Base-by-base conservation (phyloP, 2,888 invertebrate species). In the Dascillus cervinus region DNA sequence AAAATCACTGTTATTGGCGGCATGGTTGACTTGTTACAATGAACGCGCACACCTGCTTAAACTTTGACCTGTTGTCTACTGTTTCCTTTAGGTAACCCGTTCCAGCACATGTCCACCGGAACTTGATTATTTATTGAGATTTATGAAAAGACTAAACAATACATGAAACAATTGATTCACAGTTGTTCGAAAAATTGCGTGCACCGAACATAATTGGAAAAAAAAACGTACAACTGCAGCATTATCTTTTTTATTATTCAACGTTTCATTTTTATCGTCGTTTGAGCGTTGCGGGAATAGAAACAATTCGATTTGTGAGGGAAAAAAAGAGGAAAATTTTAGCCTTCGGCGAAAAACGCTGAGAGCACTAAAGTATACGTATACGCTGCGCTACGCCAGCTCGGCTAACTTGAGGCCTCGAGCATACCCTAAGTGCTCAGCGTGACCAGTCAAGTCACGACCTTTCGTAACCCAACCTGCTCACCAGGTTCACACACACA, bases 361-460 rank as follows among this genome's bases (percentile, higher is more conserved):
- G n/a, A n/a, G n/a, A n/a, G n/a, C n/a, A n/a, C n/a, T n/a, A n/a
- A n/a, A n/a, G n/a, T n/a, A n/a, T n/a, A n/a, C n/a, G n/a, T n/a
- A n/a, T n/a, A n/a, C n/a, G n/a, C n/a, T n/a, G n/a, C n/a, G n/a
- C n/a, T n/a, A n/a, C n/a, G n/a, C n/a, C n/a, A 17, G 8, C 17
- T 8, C 17, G 8, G 17, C 17, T 6, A 36, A 31, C 36, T 38
- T 26, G 34, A 26, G 25, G 39, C 45, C 39, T 27, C 37, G 34
- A 35, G 44, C 41, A 39, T 44, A 41, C 43, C 45, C 43, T 34
- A 33, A 43, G 45, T 36, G 41, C 34, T 37, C 40, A 41, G 43
- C 50, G 45, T 50, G 50, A 50, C 46, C 50, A 44, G 46, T 40
- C 49, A 41, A 47, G 49, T 50, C 50, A 50, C 50, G 50, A 50